phyloP scores from a whole-genome alignment of 2,797 vertebrate species.

The Agapornis canus region DNA sequence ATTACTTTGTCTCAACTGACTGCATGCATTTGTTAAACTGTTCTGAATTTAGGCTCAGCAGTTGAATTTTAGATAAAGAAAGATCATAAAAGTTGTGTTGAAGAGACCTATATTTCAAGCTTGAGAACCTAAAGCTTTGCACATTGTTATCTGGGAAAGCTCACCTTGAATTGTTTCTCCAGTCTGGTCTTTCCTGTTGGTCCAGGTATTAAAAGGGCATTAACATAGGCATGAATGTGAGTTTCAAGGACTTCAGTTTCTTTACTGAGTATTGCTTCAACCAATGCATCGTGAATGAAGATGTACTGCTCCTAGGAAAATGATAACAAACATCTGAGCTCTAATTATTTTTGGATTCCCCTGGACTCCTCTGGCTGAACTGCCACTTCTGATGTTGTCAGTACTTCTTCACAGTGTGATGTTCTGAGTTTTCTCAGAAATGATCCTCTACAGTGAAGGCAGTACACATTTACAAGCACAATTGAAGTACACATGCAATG shows the following conservation, averaged over 20 bases:
- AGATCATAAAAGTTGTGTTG: not conserved
- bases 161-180: constrained; percentile 94
- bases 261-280: constrained; percentile 88
- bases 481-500: not conserved
- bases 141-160: not conserved
- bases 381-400: not conserved
- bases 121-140: not conserved
- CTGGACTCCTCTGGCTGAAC: not conserved
- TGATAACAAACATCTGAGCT: not conserved
- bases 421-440: not conserved
- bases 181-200: constrained; percentile 85
- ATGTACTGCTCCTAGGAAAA: constrained; percentile 90
- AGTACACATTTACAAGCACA: not conserved
- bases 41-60: not conserved
- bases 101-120: not conserved
- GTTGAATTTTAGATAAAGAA: not conserved
- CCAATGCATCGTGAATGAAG: constrained; percentile 92
- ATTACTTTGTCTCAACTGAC: not conserved
- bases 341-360: not conserved
- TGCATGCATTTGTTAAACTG: not conserved
- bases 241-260: constrained; percentile 88
- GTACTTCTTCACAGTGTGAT: not conserved
- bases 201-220: constrained; percentile 88
- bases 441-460: not conserved
- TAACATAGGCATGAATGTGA: constrained; percentile 89